These are phyloP conservation scores for Epizoanthus rinbou DNA, from an alignment of 92 coral and sea anemone species.

Conservation along the genomic window DNA sequence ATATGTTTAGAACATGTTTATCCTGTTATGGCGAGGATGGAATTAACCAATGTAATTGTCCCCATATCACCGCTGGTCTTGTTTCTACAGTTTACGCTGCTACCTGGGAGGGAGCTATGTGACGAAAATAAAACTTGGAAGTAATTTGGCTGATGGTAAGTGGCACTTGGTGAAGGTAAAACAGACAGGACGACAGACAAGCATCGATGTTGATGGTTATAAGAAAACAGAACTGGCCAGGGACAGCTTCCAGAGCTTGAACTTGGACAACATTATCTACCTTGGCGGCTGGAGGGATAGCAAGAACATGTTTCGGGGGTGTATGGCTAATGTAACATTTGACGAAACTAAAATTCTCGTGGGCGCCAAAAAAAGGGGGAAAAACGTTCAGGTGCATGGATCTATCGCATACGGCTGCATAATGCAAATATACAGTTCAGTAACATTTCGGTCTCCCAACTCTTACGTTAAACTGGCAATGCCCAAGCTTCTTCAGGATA, in stretches of 20 bases:
- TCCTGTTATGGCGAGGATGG: no score
- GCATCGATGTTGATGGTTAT: slow-evolving; percentile 58
- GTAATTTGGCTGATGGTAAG: slow-evolving; percentile 67
- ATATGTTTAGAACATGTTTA: no score
- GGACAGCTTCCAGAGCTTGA: slow-evolving; percentile 47
- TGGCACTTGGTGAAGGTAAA: slow-evolving; percentile 84
- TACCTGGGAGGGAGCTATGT: slow-evolving; percentile 68
- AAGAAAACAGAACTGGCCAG: slow-evolving; percentile 29
- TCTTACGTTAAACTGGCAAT: slow-evolving; percentile 64
- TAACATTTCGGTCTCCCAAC: slow-evolving; percentile 64
- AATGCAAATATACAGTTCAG: slow-evolving; percentile 57
- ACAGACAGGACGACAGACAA: slow-evolving; percentile 58
- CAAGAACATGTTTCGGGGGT: slow-evolving; percentile 60
- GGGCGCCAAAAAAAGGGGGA: slow-evolving; percentile 28
- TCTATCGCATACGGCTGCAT: slow-evolving; percentile 61
- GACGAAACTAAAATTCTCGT: slow-evolving; percentile 57
- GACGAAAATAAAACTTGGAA: slow-evolving; percentile 55
- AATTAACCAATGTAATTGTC: no score
- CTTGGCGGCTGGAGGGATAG: slow-evolving; percentile 62
- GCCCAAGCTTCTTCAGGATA: slow-evolving; percentile 42
- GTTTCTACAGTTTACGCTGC: slow-evolving; percentile 42
- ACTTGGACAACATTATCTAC: slow-evolving; percentile 58
- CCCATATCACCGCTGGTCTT: no score
- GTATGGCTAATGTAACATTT: slow-evolving; percentile 71
- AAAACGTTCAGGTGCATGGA: slow-evolving; percentile 46